Base-by-base conservation (phyloP, 2,797 vertebrate genomes). In the Enteromius argenteus region DNA sequence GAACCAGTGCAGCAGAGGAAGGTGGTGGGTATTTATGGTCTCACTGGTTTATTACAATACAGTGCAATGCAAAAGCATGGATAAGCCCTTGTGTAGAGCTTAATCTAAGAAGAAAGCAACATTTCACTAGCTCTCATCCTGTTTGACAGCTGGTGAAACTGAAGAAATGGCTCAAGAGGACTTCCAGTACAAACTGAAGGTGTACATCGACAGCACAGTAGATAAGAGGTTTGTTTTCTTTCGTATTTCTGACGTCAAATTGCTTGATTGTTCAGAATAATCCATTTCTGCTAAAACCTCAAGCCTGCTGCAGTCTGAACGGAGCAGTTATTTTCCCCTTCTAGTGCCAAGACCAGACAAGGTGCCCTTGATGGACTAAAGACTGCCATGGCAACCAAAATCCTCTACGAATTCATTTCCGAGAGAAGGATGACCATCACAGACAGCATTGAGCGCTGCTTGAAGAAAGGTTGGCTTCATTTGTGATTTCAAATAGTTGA, bases 381-480 rank as follows among this genome's bases (percentile, higher is more conserved):
- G 93, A 96, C 92, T 3, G 97, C 96, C 30, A 94, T 99, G 96
- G 95, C 96, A 88, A 98, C 97, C 81, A 97, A 98, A 92, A 96
- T 99, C 92, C 92, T 99, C 0, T 96, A 96, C 37, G 98, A 99
- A 88, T 99, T 99, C 92, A 93, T 99, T 90, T 95, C 96, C 0
- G 98, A 99, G 89, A 96, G 97, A 88, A 97, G 98, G 92, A 96
- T 99, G 96, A 99, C 98, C 13, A 93, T 99, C 91, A 98, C 98
- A 1, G 98, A 99, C 91, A 96, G 97, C 91, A 97, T 99, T 49
- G 98, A 99, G 80, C 97, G 97, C 90, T 98, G 97, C 91, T 94
- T 99, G 85, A 99, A 98, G 89, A 99, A 99, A 97, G 98, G 98
- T 99, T 95, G 7, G 51, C 3, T 64, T 19, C 4, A 35, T 53